Evolutionary conservation across 2,888 invertebrate species (phyloP).

Genomic region (Nineta flava): DNA sequence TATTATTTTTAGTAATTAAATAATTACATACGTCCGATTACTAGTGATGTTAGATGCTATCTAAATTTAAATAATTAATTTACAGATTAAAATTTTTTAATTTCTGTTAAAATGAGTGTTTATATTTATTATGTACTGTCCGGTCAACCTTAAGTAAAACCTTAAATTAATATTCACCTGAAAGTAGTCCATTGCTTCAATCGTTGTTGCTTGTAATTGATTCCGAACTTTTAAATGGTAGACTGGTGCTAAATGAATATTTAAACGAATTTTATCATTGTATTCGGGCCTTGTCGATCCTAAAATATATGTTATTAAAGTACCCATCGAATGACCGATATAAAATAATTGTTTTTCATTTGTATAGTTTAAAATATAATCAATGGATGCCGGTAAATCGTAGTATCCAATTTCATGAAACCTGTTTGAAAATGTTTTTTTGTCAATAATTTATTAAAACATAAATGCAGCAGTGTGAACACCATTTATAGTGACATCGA

Average conservation of each 20-base stretch:
- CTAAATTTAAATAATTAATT: too few relatives aligned
- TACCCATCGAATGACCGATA: slow-evolving; percentile 49
- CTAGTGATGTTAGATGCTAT: too few relatives aligned
- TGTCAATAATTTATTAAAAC: too few relatives aligned
- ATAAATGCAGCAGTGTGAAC: too few relatives aligned
- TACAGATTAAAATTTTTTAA: too few relatives aligned
- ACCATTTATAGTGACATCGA: too few relatives aligned
- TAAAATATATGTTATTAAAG: slow-evolving; percentile 30
- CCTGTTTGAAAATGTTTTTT: slow-evolving; percentile 25
- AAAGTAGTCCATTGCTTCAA: not conserved
- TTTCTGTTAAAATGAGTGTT: too few relatives aligned
- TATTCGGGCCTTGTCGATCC: slow-evolving; percentile 26
- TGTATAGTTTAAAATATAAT: slow-evolving; percentile 35
- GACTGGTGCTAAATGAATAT: slow-evolving; percentile 23
- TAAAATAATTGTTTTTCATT: slow-evolving; percentile 33
- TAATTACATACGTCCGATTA: too few relatives aligned
- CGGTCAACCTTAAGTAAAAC: too few relatives aligned
- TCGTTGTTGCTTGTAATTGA: slow-evolving; percentile 12
- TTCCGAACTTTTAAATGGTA: slow-evolving; percentile 18
- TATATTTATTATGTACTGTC: too few relatives aligned
- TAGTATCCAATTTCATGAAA: slow-evolving; percentile 45
- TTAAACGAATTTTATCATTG: slow-evolving; percentile 23
- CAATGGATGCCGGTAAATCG: slow-evolving; percentile 43
- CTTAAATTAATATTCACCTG: not conserved
- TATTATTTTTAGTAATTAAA: too few relatives aligned